A percentile compares a stretch with the other conserved stretches of the same genome.
phyloP scores from a whole-genome alignment of 1,140 invertebrate genomes.

The Ephestia elutella region DNA sequence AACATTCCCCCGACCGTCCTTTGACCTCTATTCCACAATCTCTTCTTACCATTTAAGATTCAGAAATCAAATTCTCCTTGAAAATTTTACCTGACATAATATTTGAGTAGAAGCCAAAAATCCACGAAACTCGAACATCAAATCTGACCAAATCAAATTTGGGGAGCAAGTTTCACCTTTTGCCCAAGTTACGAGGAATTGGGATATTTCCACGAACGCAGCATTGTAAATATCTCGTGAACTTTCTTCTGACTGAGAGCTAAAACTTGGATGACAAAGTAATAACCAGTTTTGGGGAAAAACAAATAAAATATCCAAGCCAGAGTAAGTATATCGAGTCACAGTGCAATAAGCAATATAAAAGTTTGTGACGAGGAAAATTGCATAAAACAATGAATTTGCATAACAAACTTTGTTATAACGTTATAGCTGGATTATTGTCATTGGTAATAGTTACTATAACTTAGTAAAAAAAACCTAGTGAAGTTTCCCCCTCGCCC shows the following conservation, averaged over 20 bases:
- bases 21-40: not conserved
- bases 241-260: not conserved
- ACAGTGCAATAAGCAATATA: not conserved
- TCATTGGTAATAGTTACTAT: too few relatives aligned
- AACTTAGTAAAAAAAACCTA: too few relatives aligned
- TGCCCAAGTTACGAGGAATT: not conserved
- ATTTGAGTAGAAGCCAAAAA: not conserved
- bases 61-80: not conserved
- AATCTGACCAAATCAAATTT: constrained; percentile 1
- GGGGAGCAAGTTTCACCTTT: not conserved
- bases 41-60: too few relatives aligned
- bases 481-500: too few relatives aligned
- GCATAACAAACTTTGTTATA: not conserved
- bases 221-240: not conserved
- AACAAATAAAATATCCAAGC: not conserved
- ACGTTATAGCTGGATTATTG: too few relatives aligned
- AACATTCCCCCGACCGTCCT: too few relatives aligned
- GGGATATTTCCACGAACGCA: not conserved
- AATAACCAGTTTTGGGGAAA: not conserved
- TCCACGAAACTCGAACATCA: not conserved
- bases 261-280: not conserved
- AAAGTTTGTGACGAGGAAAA: not conserved
- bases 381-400: not conserved
- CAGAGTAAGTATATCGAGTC: not conserved
- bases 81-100: not conserved